Conservation (phyloP, 2,797 vertebrate genomes). For the Amniataba percoides region DNA sequence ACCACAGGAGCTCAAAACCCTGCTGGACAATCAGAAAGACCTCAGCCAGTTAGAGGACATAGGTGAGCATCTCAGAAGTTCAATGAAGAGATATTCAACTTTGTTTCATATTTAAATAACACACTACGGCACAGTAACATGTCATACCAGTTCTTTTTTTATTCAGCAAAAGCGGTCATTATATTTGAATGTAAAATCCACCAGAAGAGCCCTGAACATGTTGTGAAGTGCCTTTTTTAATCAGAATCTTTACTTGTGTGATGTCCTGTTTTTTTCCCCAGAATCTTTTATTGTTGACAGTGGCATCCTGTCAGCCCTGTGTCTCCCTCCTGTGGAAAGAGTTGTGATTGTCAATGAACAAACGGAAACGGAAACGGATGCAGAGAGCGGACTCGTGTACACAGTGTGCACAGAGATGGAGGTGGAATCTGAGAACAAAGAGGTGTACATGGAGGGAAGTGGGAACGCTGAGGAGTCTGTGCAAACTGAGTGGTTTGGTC, state of each 20-base stretch:
- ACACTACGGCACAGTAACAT: not conserved
- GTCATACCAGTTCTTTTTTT: not conserved
- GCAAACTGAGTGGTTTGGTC: conserved; percentile 68
- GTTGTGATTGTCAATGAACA: conserved; percentile 77
- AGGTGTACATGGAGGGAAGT: conserved; percentile 52
- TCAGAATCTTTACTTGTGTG: not conserved
- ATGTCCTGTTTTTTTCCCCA: conserved; percentile 49
- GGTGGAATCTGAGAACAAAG: conserved; percentile 78
- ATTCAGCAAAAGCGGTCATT: not conserved
- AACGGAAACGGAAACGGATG: conserved; percentile 53
- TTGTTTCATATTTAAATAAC: not conserved
- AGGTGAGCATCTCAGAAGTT: conserved; percentile 62
- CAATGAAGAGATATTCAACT: not conserved
- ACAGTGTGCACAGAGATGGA: conserved; percentile 81
- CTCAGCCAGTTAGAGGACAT: conserved; percentile 73
- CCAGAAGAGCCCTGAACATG: not conserved
- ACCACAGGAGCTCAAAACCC: conserved; percentile 69
- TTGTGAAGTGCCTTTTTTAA: not conserved
- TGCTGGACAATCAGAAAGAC: conserved; percentile 76
- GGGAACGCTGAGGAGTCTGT: conserved; percentile 33
- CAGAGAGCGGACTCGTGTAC: conserved; percentile 69
- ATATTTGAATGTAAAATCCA: not conserved
- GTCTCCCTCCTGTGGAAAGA: conserved; percentile 75
- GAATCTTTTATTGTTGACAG: conserved; percentile 76
- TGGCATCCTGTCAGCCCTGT: conserved; percentile 76